These are phyloP conservation scores for Eolophus roseicapilla DNA, from an alignment of 2,113 vertebrate genomes.

Conservation along the genomic window DNA sequence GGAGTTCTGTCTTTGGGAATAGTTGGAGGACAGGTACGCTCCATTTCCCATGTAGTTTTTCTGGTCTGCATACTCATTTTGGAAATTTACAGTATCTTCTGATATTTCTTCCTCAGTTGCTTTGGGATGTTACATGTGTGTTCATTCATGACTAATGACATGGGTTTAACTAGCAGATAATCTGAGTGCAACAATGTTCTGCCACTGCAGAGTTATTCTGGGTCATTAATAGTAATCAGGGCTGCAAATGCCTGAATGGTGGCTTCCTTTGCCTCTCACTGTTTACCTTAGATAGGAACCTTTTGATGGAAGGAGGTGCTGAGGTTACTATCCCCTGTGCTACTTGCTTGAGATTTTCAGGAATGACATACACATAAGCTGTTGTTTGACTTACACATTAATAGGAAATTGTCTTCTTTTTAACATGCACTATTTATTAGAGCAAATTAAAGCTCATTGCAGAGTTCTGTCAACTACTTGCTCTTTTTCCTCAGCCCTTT, in stretches of 20 bases:
- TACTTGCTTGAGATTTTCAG: neutral
- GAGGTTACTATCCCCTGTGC: neutral
- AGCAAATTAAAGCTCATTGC: neutral
- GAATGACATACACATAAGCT: neutral
- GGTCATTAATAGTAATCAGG: neutral
- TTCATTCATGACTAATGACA: neutral
- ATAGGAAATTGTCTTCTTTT: neutral
- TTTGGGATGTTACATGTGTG: neutral
- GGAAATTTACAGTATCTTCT: neutral
- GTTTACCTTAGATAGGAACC: neutral
- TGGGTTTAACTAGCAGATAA: neutral
- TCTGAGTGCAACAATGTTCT: neutral
- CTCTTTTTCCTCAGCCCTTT: neutral
- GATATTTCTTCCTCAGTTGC: neutral
- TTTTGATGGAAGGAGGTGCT: neutral
- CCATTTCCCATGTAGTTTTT: neutral
- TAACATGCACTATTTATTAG: neutral
- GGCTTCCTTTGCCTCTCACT: neutral
- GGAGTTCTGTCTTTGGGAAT: neutral
- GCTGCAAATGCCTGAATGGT: neutral
- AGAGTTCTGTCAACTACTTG: neutral
- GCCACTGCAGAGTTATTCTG: neutral
- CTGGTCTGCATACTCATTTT: neutral
- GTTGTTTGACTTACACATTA: neutral
- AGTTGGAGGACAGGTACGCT: neutral